Base-by-base conservation (phyloP, 2,113 vertebrate genomes). In the Triplophysa rosa region DNA sequence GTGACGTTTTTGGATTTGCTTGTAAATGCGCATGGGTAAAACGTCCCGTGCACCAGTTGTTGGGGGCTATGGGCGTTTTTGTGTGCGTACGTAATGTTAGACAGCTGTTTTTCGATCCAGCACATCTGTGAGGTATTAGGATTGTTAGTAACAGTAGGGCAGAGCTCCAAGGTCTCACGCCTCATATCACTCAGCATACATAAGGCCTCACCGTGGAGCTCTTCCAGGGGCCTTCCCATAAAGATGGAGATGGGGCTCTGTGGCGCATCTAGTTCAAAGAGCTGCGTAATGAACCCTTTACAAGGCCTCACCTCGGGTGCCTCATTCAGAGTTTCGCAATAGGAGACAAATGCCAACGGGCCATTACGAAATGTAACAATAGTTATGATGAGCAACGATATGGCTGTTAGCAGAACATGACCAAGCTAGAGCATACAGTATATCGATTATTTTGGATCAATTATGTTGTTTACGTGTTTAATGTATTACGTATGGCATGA, bases 51-150 rank as follows among this genome's bases (percentile, higher is more conserved):
- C 33, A 37, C 33, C 72, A 37, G 58, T 37, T 67, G 68, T 59
- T 21, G 17, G 21, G 5, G 42, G 7, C 56, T 13, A 59, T 13
- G 16, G 79, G 78, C 75, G 23, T 21, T 71, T 70, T 67, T 80
- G 67, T 72, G 82, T 26, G 42, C 12, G 62, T 78, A 52, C 49
- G 79, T 79, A 42, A 61, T 67, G 59, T 81, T 82, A 56, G 33
- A 64, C 63, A 58, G 74, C 59, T 75, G 67, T 16, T 67, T 29
- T 64, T 79, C 68, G 16, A 65, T 65, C 42, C 74, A 65, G 62
- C 47, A 77, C 74, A 77, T 77, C 74, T 77, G 74, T 77, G 74
- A 54, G 74, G 62, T 65, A 77, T 77, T 77, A 77, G 47, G 74
- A 74, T 62, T 52, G 26, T 77, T 62, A 77, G 74, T 65, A 77